These are phyloP conservation scores for Rhodophaea formosa DNA, from an alignment of 2,888 invertebrate genomes.

Conservation along the genomic window DNA sequence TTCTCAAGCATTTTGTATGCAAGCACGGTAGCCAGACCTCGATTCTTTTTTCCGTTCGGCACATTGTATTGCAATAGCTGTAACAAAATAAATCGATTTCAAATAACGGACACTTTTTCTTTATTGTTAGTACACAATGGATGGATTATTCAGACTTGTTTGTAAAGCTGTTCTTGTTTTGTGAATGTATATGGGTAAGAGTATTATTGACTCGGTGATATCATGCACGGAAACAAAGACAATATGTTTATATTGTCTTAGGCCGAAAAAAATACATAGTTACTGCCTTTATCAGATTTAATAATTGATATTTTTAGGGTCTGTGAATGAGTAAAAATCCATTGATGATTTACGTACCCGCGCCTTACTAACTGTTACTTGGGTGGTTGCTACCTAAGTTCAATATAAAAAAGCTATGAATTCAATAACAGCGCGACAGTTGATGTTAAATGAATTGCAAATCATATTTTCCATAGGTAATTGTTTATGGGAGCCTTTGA, in stretches of 20 bases:
- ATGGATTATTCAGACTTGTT: not conserved
- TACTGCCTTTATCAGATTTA: too few species aligned
- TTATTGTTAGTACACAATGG: slow-evolving; percentile 10
- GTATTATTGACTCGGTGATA: not conserved
- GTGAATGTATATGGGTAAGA: not conserved
- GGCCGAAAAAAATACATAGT: too few species aligned
- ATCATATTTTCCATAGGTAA: not conserved
- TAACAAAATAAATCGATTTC: slow-evolving; percentile 44
- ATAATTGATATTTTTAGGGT: not conserved
- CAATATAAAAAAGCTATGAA: not conserved
- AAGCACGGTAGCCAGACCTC: slow-evolving; percentile 87
- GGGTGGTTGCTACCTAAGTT: not conserved
- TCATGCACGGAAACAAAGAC: not conserved
- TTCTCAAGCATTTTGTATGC: slow-evolving; percentile 88
- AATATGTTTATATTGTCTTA: too few species aligned
- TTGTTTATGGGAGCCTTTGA: too few species aligned
- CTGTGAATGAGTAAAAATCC: not conserved
- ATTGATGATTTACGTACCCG: not conserved
- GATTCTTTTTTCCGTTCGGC: slow-evolving; percentile 92
- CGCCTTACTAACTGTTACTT: not conserved
- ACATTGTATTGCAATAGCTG: slow-evolving; percentile 95
- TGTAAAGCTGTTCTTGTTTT: slow-evolving; percentile 6
- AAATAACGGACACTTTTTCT: not conserved
- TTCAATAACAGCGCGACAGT: not conserved
- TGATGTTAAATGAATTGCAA: not conserved